phyloP scores from a whole-genome alignment of 2,113 vertebrate genomes.

The Tragelaphus buxtoni region DNA sequence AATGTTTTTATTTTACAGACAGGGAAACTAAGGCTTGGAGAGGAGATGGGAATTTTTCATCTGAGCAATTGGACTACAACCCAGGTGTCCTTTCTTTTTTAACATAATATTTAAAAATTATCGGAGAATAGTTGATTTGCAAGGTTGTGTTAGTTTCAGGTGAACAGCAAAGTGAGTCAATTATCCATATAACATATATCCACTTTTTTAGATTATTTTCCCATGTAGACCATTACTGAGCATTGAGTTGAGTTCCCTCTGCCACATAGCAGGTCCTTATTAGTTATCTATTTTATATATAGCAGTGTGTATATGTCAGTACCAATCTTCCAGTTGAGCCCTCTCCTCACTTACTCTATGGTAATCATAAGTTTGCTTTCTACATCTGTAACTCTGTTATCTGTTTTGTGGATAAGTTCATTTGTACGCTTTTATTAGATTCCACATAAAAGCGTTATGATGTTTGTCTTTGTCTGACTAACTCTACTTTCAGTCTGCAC shows the following conservation, averaged over 20 bases:
- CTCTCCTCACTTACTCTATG: background rate
- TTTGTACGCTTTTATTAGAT: background rate
- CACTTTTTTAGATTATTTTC: background rate
- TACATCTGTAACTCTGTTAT: background rate
- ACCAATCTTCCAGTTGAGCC: background rate
- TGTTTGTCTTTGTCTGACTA: background rate
- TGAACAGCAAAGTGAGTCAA: background rate
- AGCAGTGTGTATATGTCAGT: background rate
- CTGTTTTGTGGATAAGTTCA: background rate
- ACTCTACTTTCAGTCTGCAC: background rate
- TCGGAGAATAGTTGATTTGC: background rate
- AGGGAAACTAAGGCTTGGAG: background rate
- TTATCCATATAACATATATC: background rate
- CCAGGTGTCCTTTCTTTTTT: background rate
- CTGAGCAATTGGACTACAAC: too few relatives aligned
- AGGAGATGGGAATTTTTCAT: background rate
- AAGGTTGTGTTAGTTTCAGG: background rate
- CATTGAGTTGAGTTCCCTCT: background rate
- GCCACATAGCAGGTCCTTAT: background rate
- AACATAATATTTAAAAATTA: background rate
- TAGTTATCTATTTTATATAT: background rate
- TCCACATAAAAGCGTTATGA: background rate
- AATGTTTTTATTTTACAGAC: background rate
- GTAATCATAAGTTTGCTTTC: background rate
- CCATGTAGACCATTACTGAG: background rate